phyloP scores from a whole-genome alignment of 1,140 invertebrate species.

The Elymnias hypermnestra region DNA sequence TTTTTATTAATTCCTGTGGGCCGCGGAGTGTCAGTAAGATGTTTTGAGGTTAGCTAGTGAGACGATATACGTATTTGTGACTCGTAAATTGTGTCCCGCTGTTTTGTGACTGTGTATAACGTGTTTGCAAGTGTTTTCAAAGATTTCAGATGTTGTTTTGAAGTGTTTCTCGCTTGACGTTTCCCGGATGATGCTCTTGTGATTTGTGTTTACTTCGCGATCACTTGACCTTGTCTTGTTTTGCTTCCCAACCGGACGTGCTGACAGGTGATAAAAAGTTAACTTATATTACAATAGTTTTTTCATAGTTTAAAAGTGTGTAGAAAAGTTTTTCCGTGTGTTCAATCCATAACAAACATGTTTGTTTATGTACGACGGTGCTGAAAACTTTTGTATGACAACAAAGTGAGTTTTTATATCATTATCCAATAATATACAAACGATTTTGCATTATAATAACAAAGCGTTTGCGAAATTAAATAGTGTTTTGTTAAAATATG shows the following conservation, averaged over 20 bases:
- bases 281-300: constrained; percentile 56
- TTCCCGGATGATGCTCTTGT: constrained; percentile 57
- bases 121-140: constrained; percentile 50
- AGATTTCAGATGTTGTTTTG: constrained; percentile 68
- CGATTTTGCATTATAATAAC: too few species aligned
- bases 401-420: too few species aligned
- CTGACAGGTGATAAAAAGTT: constrained; percentile 54
- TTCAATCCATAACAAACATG: too few species aligned
- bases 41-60: constrained; percentile 73
- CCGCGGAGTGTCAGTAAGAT: constrained; percentile 75
- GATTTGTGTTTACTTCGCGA: constrained; percentile 67
- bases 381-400: too few species aligned
- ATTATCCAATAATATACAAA: too few species aligned
- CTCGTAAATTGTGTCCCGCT: constrained; percentile 39
- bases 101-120: constrained; percentile 30
- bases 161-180: constrained; percentile 65
- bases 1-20: constrained; percentile 78
- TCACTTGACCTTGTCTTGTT: constrained; percentile 51
- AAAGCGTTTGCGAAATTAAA: too few species aligned
- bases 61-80: constrained; percentile 58
- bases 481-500: too few species aligned
- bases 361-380: too few species aligned
- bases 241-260: constrained; percentile 40
- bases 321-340: constrained; percentile 63
- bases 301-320: constrained; percentile 43